Conservation (phyloP, 2,888 invertebrate genomes). For the Nebria brevicollis region DNA sequence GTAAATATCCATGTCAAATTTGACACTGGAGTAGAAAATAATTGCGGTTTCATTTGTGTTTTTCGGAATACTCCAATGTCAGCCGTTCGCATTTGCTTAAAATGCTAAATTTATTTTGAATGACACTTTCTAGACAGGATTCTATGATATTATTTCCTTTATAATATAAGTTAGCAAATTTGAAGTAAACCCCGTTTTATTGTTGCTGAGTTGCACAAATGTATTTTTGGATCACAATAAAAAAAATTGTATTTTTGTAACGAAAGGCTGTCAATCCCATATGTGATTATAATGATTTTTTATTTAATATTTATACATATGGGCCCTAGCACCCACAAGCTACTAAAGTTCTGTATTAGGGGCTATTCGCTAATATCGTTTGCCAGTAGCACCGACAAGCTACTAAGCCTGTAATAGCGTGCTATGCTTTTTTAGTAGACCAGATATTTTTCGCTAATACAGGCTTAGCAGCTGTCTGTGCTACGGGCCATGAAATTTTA, state of each 20-base stretch:
- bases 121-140: constrained; percentile 1
- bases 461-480: too few relatives aligned
- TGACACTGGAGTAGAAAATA: not conserved
- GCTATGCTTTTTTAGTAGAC: too few relatives aligned
- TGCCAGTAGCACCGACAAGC: too few relatives aligned
- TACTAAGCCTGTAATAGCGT: too few relatives aligned
- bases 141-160: not conserved
- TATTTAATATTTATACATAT: too few relatives aligned
- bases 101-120: not conserved
- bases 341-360: too few relatives aligned
- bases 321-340: too few relatives aligned
- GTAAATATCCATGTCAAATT: not conserved
- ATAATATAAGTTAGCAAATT: not conserved
- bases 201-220: not conserved
- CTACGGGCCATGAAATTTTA: too few relatives aligned
- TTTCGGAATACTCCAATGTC: not conserved
- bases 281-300: too few relatives aligned
- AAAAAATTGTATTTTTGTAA: not conserved
- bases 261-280: too few relatives aligned
- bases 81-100: not conserved
- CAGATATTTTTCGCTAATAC: too few relatives aligned
- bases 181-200: not conserved
- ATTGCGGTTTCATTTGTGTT: constrained; percentile 1
- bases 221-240: not conserved
- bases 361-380: too few relatives aligned